Percentiles rank a stretch among this genome's conserved stretches.
Evolutionary conservation across 2,113 vertebrate species (phyloP).

Genomic region (Clarias magur): DNA sequence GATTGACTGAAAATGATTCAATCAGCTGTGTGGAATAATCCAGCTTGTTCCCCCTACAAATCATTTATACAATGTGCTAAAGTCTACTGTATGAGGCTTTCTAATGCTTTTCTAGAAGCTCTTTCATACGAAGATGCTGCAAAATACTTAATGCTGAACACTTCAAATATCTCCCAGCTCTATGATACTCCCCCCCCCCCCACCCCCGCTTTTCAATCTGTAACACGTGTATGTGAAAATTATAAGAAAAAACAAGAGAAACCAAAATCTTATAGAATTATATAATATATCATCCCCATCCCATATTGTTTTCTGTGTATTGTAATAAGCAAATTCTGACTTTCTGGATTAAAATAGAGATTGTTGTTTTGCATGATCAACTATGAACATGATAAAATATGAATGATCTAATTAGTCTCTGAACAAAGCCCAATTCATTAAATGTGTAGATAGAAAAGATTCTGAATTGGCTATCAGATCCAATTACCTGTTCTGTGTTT

Average conservation of each 20-base stretch:
- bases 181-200: not conserved
- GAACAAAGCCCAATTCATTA: constrained; percentile 63
- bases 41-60: constrained; percentile 4
- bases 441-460: constrained; percentile 65
- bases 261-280: too few relatives aligned
- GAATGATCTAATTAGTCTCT: constrained; percentile 33
- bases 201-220: not conserved
- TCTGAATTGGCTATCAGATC: constrained; percentile 69
- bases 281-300: too few relatives aligned
- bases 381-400: constrained; percentile 19
- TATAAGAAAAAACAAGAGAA: not conserved
- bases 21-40: constrained; percentile 48
- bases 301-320: not conserved
- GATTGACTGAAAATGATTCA: constrained; percentile 50
- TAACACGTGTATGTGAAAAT: not conserved
- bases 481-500: constrained; percentile 66
- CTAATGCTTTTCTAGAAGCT: not conserved
- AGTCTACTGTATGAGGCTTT: constrained; percentile 20
- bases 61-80: constrained; percentile 13
- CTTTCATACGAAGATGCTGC: constrained; percentile 11
- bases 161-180: not conserved
- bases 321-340: constrained; percentile 19
- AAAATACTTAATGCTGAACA: constrained; percentile 6
- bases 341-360: constrained; percentile 23
- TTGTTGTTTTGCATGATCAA: not conserved